These are phyloP conservation scores for Podargus strigoides DNA, from an alignment of 2,797 vertebrate genomes.

Conservation along the genomic window DNA sequence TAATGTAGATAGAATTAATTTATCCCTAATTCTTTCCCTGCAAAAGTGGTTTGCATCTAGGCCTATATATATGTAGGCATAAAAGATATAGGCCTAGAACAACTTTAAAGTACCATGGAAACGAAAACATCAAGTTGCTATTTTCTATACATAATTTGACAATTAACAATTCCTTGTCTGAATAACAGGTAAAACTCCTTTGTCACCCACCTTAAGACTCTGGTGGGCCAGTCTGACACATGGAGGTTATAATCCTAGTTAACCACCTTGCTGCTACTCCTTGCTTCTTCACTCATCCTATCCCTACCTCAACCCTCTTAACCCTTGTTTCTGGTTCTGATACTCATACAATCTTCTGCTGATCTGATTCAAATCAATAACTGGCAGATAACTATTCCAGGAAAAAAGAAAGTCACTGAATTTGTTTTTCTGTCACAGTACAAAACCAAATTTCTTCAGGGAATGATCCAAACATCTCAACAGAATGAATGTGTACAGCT, in stretches of 20 bases:
- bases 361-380: background rate
- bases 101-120: background rate
- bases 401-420: background rate
- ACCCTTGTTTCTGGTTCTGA: background rate
- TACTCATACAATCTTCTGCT: background rate
- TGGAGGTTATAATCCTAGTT: background rate
- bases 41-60: background rate
- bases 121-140: background rate
- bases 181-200: background rate
- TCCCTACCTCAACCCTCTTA: background rate
- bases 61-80: background rate
- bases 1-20: background rate
- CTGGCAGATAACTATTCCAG: background rate
- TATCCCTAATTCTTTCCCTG: background rate
- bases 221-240: background rate
- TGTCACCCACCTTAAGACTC: background rate
- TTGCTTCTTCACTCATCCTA: background rate
- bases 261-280: background rate
- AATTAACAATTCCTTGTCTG: background rate
- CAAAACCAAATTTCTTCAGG: background rate
- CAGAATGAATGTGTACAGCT: background rate
- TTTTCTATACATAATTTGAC: background rate
- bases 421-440: background rate
- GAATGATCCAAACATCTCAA: background rate
- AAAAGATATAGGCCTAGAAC: background rate